Evolutionary conservation across 2,113 vertebrate genomes (phyloP).

Genomic region (Clarias macrocephalus): DNA sequence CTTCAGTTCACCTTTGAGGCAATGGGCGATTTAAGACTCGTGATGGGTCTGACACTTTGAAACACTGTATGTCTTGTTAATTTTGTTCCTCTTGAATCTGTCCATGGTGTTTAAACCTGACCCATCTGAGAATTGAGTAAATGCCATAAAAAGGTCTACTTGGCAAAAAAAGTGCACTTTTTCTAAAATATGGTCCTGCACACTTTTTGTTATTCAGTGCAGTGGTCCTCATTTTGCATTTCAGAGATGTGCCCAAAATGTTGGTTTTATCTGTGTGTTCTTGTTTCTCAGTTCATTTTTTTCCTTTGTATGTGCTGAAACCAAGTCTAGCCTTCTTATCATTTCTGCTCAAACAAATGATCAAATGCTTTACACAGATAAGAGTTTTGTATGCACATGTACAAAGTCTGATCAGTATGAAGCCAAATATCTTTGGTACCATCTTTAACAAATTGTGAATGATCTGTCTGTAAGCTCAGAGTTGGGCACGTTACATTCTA

Average conservation of each 20-base stretch:
- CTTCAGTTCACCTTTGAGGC: conserved; percentile 10
- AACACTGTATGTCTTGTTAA: conserved; percentile 60
- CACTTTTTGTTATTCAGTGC: conserved; percentile 43
- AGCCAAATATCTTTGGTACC: conserved; percentile 52
- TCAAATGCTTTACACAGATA: conserved; percentile 59
- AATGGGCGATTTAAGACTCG: conserved; percentile 46
- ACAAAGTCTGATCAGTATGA: neutral
- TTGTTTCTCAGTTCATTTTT: conserved; percentile 33
- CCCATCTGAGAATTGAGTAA: conserved; percentile 47
- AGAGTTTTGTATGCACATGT: conserved; percentile 51
- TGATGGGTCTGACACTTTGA: conserved; percentile 50
- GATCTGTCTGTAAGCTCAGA: conserved; percentile 16
- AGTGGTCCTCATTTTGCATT: conserved; percentile 61
- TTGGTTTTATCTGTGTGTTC: conserved; percentile 26
- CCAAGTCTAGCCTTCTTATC: conserved; percentile 62
- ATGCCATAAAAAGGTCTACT: conserved; percentile 59
- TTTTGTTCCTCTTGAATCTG: conserved; percentile 22
- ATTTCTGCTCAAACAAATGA: conserved; percentile 63
- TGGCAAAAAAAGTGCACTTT: conserved; percentile 60
- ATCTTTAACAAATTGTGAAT: conserved; percentile 51
- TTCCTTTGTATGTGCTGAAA: conserved; percentile 56
- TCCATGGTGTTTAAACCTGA: conserved; percentile 28
- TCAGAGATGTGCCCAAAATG: conserved; percentile 49
- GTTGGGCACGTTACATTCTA: conserved; percentile 26
- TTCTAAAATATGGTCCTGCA: conserved; percentile 31